Evolutionary conservation across 2,888 invertebrate genomes (phyloP), one percentile per base, ranked within the genome.

Genomic region (Cosmia pyralina): DNA sequence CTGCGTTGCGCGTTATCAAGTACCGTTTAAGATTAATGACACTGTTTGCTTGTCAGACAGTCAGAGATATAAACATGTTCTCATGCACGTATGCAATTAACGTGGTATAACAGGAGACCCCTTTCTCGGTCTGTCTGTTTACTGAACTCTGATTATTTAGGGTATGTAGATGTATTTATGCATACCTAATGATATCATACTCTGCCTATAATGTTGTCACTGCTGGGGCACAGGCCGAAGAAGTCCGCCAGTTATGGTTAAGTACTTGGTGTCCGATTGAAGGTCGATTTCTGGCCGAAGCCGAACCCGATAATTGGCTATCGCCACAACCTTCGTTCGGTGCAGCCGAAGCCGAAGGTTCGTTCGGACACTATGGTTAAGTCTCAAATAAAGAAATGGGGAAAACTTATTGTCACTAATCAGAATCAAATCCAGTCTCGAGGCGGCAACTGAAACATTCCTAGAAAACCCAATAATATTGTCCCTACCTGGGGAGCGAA

Each of bases 81-180:
- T 22, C 34, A 15, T 34, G 57, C 73, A 64, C 76, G 76, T 64
- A 75, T 52, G 48, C 63, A 48, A 44, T 28, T 22, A 22, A 28
- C 48, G 28, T 73, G 15, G n/a, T 57, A 48, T 5, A 38, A 28
- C 3, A 28, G 55, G 46, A 48, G 46, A 50, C 22, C 19, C 28
- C 8, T 22, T 34, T 57, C 22, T 41, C 28, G 28, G 28, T 4
- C 6, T 57, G 28, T 4, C 6, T 57, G 75, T 72, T 72, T 52
- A 71, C 28, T n/a, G 28, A 15, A 41, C 48, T 13, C 5, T 19
- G 15, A 28, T n/a, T 46, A 46, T 13, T 38, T 38, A 38, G 6
- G 38, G 38, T 38, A 38, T 38, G 4, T 38, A 38, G 1, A 3
- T 28, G 28, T 28, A 3, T 28, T 6, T 41, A 41, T 41, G 41